Evolutionary conservation across 2,888 invertebrate species (phyloP), one percentile per base, ranked within the genome.

Genomic region (Drosophila demipolita): DNA sequence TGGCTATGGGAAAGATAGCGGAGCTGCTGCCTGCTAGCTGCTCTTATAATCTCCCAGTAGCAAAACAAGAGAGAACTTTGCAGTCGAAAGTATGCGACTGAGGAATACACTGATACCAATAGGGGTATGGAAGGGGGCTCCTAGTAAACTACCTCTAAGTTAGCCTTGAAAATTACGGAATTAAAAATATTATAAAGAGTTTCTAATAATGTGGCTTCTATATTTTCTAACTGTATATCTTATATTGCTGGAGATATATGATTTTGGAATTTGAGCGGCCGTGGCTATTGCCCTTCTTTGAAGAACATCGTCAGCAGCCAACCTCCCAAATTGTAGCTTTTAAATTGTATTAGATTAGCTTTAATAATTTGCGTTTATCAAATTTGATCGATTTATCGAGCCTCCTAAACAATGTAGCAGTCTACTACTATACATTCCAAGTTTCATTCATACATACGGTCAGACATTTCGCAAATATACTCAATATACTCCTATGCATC

Each of bases 1-100:
- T 50, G 66, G 49, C 33, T 60, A 23, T 53, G 35, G 8, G 36
- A 58, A 36, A 53, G 38, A 73, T 61, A 53, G 15, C n/a, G 32
- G 42, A 35, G 3, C 32, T n/a, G 7, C 7, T 45, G 45, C 20
- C 20, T 23, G 45, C 20, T 45, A 15, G 3, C n/a, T 50, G 23
- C 36, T 36, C 8, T 58, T 49, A 63, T 38, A 26, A 53, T 54
- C n/a, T 52, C 23, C 17, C 35, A 40, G 58, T 15, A 42, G 12
- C 5, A n/a, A n/a, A 40, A 9, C n/a, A 40, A 40, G 9, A 40
- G 5, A 9, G 9, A 40, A n/a, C n/a, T 9, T n/a, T n/a, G 40
- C 9, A 20, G 7, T 20, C 42, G 7, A 12, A 3, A 11, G 42
- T 42, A 42, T 11, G 12, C 6, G 6, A 42, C 42, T 42, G 20